Evolutionary conservation across 2,113 vertebrate species (phyloP).

Genomic region (Vulpes vulpes): DNA sequence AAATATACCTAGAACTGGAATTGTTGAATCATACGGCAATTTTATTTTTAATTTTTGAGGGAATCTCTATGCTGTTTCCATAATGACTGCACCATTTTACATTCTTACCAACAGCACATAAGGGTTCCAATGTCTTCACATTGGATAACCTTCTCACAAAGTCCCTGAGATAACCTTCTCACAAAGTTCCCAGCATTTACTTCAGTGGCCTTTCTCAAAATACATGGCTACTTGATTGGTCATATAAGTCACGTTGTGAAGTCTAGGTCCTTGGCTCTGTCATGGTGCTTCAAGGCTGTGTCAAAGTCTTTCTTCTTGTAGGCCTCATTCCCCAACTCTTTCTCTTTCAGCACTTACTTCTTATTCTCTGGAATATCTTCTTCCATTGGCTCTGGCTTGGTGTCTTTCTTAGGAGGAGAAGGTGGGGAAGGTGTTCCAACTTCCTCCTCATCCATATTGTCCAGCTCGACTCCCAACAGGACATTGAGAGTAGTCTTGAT

Average conservation of each 20-base stretch:
- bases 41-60: not conserved
- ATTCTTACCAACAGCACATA: not conserved
- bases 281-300: constrained; percentile 92
- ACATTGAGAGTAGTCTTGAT: constrained; percentile 96
- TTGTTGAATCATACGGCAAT: not conserved
- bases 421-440: constrained; percentile 89
- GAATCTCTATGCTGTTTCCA: not conserved
- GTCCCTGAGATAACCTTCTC: constrained; percentile 93
- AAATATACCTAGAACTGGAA: not conserved
- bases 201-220: constrained; percentile 93
- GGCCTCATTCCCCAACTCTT: constrained; percentile 93
- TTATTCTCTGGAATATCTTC: constrained; percentile 96
- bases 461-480: constrained; percentile 93
- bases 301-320: constrained; percentile 96
- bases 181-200: constrained; percentile 93
- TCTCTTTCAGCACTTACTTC: constrained; percentile 93
- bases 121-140: not conserved
- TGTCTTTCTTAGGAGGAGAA: constrained; percentile 90
- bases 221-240: constrained; percentile 96
- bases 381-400: constrained; percentile 92
- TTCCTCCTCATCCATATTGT: constrained; percentile 92
- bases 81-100: not conserved
- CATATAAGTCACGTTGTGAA: constrained; percentile 95
- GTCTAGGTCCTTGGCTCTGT: constrained; percentile 91
- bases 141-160: constrained; percentile 94